Base-by-base conservation (phyloP, 2,888 invertebrate species). In the Megalurothrips usitatus region DNA sequence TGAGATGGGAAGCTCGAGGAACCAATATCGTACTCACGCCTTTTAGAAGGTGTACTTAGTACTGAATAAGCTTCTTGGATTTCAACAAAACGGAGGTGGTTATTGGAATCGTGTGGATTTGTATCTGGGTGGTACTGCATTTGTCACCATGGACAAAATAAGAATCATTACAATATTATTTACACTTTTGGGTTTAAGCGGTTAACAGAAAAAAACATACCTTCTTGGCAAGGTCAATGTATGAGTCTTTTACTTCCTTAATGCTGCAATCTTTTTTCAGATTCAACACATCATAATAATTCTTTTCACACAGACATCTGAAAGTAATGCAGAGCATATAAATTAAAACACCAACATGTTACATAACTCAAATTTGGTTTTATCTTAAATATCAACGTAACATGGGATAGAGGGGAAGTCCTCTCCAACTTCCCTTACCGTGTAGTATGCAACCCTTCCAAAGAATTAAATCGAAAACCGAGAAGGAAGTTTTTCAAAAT, bases 251-350 rank as follows among this genome's bases (percentile, higher is more conserved):
- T 0, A 75, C 26, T 26, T 75, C 68, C 23, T 75, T 75, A 9
- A 26, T 4, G 10, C 26, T 26, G 26, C 68, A 75, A 12, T 75
- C 26, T 4, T 12, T 23, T 23, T 75, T 26, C 26, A 75, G 11
- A 26, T 75, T 75, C 12, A 75, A 26, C 23, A 75, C 68, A 23
- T 75, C 68, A 23, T 75, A 75, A 26, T 75, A 75, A 75, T 75
- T 75, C 12, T 9, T 75, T 75, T 75, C 68, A 26, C 10, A 0
- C 11, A 26, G 12, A 75, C 8, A 26, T 26, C 68, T 75, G 68
- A 26, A 26, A 75, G 10, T 26, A 75, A 11, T 23, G 23, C 19
- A 4, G 11, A 11, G 11, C 6, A 68, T 68, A 68, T 23, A 9
- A 17, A 9, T 52, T 19, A 6, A 43, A 43, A 43, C 6, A 43